Conservation (phyloP, 2,888 invertebrate species). For the Ichneumoninae sp. region DNA sequence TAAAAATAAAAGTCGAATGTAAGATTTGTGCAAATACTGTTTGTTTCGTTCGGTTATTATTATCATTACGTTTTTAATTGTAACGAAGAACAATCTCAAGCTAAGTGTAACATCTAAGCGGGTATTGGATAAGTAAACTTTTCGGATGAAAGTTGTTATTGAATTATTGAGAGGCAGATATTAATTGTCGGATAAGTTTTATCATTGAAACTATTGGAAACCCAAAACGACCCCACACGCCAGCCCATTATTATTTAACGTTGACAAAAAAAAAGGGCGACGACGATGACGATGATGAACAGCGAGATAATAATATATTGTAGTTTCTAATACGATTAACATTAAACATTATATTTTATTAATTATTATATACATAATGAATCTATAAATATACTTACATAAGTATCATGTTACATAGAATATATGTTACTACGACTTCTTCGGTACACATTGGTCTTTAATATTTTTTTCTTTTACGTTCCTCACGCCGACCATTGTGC, state of each 20-base stretch:
- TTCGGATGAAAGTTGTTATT: constrained; percentile 65
- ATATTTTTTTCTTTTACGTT: constrained; percentile 17
- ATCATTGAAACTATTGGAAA: constrained; percentile 22
- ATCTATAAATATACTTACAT: constrained; percentile 77
- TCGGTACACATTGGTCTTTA: constrained; percentile 56
- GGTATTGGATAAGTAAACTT: constrained; percentile 69
- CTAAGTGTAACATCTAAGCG: constrained; percentile 70
- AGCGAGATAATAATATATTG: constrained; percentile 79
- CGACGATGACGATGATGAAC: constrained; percentile 76
- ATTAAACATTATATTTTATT: constrained; percentile 83
- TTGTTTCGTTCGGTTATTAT: constrained; percentile 17
- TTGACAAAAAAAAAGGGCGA: constrained; percentile 57
- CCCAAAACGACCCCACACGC: not conserved
- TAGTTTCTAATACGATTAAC: constrained; percentile 78
- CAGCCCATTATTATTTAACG: constrained; percentile 44
- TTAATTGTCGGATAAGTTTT: constrained; percentile 36
- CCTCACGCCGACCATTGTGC: constrained; percentile 6
- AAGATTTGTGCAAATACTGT: constrained; percentile 58
- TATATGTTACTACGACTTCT: constrained; percentile 75
- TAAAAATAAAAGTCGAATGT: constrained; percentile 46
- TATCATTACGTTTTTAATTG: constrained; percentile 21
- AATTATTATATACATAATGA: constrained; percentile 80
- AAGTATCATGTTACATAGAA: constrained; percentile 81
- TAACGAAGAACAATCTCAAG: constrained; percentile 63
- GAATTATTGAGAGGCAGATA: constrained; percentile 28